Percentiles rank a stretch among this genome's conserved stretches.
phyloP scores from a whole-genome alignment of 2,797 vertebrate species.

The Myotis myotis region DNA sequence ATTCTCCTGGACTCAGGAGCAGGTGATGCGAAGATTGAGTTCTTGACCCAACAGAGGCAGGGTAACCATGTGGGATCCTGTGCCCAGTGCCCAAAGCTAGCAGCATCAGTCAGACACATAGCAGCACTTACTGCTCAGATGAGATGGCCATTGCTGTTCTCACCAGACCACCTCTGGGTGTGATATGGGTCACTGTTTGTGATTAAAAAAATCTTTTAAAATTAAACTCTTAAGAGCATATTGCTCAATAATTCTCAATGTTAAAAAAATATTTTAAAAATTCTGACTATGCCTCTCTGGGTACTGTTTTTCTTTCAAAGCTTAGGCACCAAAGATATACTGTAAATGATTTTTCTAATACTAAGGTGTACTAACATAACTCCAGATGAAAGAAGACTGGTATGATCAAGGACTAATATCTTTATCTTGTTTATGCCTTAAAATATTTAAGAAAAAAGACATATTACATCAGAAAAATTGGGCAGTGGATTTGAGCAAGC shows the following conservation, averaged over 20 bases:
- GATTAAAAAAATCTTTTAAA: constrained; percentile 18
- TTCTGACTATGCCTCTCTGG: neutral
- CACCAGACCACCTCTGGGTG: constrained; percentile 22
- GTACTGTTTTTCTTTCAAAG: neutral
- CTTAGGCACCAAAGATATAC: neutral
- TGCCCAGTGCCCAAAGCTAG: neutral
- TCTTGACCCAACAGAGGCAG: neutral
- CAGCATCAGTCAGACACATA: neutral
- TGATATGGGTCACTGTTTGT: constrained; percentile 14
- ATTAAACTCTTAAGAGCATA: neutral
- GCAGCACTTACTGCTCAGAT: constrained; percentile 28
- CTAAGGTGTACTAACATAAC: neutral
- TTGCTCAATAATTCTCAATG: constrained; percentile 14
- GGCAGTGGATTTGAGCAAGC: neutral
- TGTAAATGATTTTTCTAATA: neutral
- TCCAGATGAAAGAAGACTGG: neutral
- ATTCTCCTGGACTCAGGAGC: neutral
- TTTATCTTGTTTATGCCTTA: constrained; percentile 17
- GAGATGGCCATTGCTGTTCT: constrained; percentile 2
- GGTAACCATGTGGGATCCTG: neutral
- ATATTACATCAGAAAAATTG: neutral
- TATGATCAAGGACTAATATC: neutral
- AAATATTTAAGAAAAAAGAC: constrained; percentile 1
- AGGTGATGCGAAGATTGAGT: neutral
- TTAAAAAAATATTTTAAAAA: constrained; percentile 14